Conservation (phyloP, 2,888 invertebrate species). For the Sipha maydis region DNA sequence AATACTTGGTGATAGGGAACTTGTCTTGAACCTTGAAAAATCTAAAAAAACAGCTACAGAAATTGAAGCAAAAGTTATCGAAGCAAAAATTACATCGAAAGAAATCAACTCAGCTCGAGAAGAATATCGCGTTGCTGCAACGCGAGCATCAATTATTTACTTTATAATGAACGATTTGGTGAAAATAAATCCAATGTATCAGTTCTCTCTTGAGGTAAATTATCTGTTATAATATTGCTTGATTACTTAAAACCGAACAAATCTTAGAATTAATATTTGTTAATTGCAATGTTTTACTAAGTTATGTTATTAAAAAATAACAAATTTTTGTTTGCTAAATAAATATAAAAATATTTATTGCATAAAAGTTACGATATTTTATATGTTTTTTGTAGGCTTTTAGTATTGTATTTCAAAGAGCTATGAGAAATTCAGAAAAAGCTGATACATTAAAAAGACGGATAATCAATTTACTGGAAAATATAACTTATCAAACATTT, state of each 20-base stretch:
- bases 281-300: not conserved
- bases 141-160: slow-evolving; percentile 88
- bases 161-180: slow-evolving; percentile 92
- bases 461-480: slow-evolving; percentile 83
- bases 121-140: slow-evolving; percentile 85
- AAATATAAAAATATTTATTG: too few relatives aligned
- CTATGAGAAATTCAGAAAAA: slow-evolving; percentile 76
- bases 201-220: slow-evolving; percentile 85
- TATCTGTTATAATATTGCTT: not conserved
- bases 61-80: slow-evolving; percentile 85
- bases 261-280: not conserved
- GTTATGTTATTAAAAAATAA: not conserved
- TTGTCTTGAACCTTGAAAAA: slow-evolving; percentile 91
- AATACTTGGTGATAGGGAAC: slow-evolving; percentile 87
- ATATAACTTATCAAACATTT: slow-evolving; percentile 86
- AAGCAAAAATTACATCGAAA: slow-evolving; percentile 85
- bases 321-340: too few relatives aligned
- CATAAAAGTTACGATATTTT: not conserved
- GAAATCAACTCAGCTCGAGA: slow-evolving; percentile 93
- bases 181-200: slow-evolving; percentile 94
- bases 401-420: slow-evolving; percentile 89
- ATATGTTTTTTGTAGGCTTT: slow-evolving; percentile 74
- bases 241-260: not conserved
- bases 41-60: slow-evolving; percentile 93
- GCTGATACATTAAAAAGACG: slow-evolving; percentile 78